These are phyloP conservation scores for Turdus rufiventris DNA, from an alignment of 2,113 vertebrate species.

Conservation along the genomic window DNA sequence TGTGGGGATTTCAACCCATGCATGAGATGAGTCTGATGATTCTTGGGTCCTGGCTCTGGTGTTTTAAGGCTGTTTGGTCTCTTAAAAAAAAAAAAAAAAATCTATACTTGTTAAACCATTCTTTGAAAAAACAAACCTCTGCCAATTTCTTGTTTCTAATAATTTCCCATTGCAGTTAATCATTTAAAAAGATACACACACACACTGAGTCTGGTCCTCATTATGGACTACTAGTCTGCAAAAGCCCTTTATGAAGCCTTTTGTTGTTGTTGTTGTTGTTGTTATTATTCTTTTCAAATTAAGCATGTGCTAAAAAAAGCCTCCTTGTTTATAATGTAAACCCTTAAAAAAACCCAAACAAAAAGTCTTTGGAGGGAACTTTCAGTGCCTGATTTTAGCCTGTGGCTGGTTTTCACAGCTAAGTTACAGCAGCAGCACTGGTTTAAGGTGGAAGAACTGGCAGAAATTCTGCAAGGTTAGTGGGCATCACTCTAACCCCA, in stretches of 20 bases:
- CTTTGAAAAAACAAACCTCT: neutral
- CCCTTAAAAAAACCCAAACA: neutral
- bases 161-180: neutral
- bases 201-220: neutral
- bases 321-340: neutral
- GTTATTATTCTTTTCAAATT: neutral
- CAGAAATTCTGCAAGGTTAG: neutral
- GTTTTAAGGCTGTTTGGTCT: neutral
- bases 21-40: neutral
- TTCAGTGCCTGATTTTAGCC: neutral
- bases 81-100: neutral
- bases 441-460: neutral
- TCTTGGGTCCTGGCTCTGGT: neutral
- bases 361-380: neutral
- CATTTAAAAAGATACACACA: neutral
- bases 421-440: neutral
- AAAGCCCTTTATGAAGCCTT: neutral
- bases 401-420: constrained; percentile 31
- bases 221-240: neutral
- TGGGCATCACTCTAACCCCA: neutral
- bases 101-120: neutral
- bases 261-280: neutral
- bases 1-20: neutral
- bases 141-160: neutral
- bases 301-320: neutral